Evolutionary conservation across 64 coral and sea anemone genomes (phyloP), one percentile per base, ranked within the genome.

Genomic region (Pocillopora damicornis): DNA sequence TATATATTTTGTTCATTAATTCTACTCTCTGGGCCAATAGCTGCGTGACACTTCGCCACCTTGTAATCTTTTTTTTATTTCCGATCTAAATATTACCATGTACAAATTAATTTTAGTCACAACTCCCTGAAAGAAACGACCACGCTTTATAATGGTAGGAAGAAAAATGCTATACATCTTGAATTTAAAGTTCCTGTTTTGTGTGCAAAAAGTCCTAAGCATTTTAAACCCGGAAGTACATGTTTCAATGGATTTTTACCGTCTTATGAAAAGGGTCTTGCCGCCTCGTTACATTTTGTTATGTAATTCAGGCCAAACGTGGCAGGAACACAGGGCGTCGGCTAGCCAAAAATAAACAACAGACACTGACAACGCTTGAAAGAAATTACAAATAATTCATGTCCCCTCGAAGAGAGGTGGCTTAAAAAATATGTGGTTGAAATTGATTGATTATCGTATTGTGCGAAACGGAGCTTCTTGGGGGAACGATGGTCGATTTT

Each of bases 381-480:
- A 63, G 15, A n/a, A n/a, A 56, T 72, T 42, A 85, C 81, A 72
- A 85, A 85, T 85, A 57, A 85, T 85, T 85, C 15, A 85, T 72
- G 65, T 11, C 5, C 16, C 42, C 20, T 85, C 11, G 16, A 85
- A 72, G 51, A 85, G 67, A 10, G 34, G 67, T 4, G 30, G 15
- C 61, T 60, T 60, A 83, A 67, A 34, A 15, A 9, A 71, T 23
- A 71, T 71, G 22, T 15, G 35, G 23, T 61, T 83, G 36, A 83
- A 83, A 82, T 15, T 83, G 23, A 63, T 63, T 30, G 77, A 79
- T 61, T n/a, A 34, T 25, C 11, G 59, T 60, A 25, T 79, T 60
- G 51, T 59, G 56, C 14, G 25, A 56, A 79, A 51, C 77, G n/a
- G 35, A 45, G 80, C 34, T 22, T 20, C 67, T 71, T 9, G 16